These are phyloP conservation scores for Brachyistius frenatus DNA, from an alignment of 2,113 vertebrate genomes.

Conservation along the genomic window DNA sequence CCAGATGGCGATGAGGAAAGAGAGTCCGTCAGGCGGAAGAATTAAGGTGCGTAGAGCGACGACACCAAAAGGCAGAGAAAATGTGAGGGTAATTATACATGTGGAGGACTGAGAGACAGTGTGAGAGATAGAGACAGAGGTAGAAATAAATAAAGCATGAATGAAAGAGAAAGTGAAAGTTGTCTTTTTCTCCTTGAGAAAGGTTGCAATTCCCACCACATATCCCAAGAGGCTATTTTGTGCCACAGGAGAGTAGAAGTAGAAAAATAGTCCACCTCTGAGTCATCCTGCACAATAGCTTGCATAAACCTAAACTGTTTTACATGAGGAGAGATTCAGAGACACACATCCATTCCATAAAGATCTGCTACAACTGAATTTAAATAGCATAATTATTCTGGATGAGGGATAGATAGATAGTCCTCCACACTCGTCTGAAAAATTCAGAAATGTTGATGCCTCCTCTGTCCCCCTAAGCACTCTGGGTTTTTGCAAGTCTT, in stretches of 20 bases:
- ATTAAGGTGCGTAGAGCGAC: slow-evolving; percentile 34
- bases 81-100: slow-evolving; percentile 58
- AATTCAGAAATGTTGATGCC: slow-evolving; percentile 11
- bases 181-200: slow-evolving; percentile 19
- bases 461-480: slow-evolving; percentile 14
- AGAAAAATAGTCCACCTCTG: slow-evolving; percentile 31
- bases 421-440: slow-evolving; percentile 17
- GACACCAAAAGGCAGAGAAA: slow-evolving; percentile 37
- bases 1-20: slow-evolving; percentile 30
- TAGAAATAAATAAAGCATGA: slow-evolving; percentile 72
- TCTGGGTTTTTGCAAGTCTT: slow-evolving; percentile 18
- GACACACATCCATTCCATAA: slow-evolving; percentile 12
- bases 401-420: slow-evolving; percentile 27
- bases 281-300: slow-evolving; percentile 32
- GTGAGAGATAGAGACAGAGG: slow-evolving; percentile 38
- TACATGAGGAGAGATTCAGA: slow-evolving; percentile 13
- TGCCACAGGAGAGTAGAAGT: slow-evolving; percentile 15
- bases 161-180: slow-evolving; percentile 29
- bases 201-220: slow-evolving; percentile 36
- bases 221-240: slow-evolving; percentile 36
- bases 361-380: slow-evolving; percentile 49
- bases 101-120: slow-evolving; percentile 29
- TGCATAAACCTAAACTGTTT: slow-evolving; percentile 31
- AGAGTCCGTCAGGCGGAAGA: slow-evolving; percentile 32
- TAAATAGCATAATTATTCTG: slow-evolving; percentile 57